Base-by-base conservation (phyloP, 2,797 vertebrate species). In the Triplophysa yarkandensis region DNA sequence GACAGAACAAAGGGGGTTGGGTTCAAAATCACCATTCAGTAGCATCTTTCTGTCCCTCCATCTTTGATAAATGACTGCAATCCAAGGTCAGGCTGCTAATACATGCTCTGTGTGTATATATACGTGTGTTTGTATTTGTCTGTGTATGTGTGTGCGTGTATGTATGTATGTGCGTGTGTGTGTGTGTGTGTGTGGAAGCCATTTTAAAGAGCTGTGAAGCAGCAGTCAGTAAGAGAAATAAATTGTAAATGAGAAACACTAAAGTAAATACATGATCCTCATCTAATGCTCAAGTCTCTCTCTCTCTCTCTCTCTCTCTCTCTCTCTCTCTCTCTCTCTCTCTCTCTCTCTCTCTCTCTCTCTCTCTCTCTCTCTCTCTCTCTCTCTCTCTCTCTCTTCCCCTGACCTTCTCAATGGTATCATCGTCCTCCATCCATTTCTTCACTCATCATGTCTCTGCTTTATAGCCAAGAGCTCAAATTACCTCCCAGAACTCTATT, bases 171-270 rank as follows among this genome's bases (percentile, higher is more conserved):
- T 17, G 32, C 63, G 75, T 60, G 57, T 36, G 21, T 74, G 57
- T 36, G 25, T 66, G 16, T 30, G 65, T 65, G 23, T 44, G 57
- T 66, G 39, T 60, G 69, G 82, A 82, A 69, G 82, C 82, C 82
- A 88, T 88, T 88, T 87, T 87, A 89, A 62, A 84, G 55, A 52
- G 70, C 79, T 78, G 63, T 61, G 78, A 83, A 79, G 78, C 69
- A 77, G 64, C 44, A 68, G 84, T 79, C 71, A 84, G 82, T 62
- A 52, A 71, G 62, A 68, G 70, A 54, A 39, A 83, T 89, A 23
- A 82, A 86, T 84, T 85, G 86, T 87, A 85, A 83, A 88, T 84
- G 60, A 73, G 10, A 68, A 75, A 76, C 76, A 82, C 71, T 77
- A 71, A 61, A 68, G 65, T 64, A 74, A 86, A 85, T 60, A 82